These are phyloP conservation scores for Sesamia nonagrioides DNA, from an alignment of 1,140 invertebrate genomes.

Conservation along the genomic window DNA sequence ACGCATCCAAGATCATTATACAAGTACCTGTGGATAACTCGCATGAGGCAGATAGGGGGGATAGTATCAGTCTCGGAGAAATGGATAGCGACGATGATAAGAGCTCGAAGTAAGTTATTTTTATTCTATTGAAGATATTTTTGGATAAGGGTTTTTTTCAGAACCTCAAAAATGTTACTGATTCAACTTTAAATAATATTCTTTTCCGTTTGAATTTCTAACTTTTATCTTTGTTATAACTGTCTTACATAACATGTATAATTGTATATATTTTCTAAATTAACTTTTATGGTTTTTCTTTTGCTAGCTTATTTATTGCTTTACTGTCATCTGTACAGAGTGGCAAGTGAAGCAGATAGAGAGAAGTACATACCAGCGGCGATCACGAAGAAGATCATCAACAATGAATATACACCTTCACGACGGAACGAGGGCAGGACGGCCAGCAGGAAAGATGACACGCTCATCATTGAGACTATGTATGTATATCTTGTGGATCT, in stretches of 20 bases:
- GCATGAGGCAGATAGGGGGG: conserved; percentile 52
- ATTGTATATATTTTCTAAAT: too few relatives aligned
- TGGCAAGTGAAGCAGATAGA: conserved; percentile 57
- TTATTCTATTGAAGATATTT: too few relatives aligned
- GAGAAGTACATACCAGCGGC: conserved; percentile 64
- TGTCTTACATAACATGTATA: too few relatives aligned
- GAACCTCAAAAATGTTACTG: too few relatives aligned
- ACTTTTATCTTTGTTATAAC: too few relatives aligned
- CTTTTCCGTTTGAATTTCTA: too few relatives aligned
- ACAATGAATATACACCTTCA: conserved; percentile 73
- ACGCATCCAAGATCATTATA: conserved; percentile 84
- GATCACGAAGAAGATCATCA: conserved; percentile 73
- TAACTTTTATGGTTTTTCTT: too few relatives aligned
- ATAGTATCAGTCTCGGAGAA: conserved; percentile 68
- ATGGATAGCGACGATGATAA: conserved; percentile 73
- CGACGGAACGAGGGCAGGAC: conserved; percentile 53
- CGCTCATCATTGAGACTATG: conserved; percentile 76
- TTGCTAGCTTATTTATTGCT: neutral
- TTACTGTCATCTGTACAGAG: conserved; percentile 45
- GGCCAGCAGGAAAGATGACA: conserved; percentile 64
- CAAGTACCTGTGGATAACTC: conserved; percentile 69
- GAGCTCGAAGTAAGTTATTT: conserved; percentile 62
- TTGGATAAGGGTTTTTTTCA: too few relatives aligned
- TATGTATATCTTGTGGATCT: conserved; percentile 57
- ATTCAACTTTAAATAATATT: too few relatives aligned